These are phyloP conservation scores for Spodoptera littoralis DNA, from an alignment of 2,888 invertebrate genomes.

Conservation along the genomic window DNA sequence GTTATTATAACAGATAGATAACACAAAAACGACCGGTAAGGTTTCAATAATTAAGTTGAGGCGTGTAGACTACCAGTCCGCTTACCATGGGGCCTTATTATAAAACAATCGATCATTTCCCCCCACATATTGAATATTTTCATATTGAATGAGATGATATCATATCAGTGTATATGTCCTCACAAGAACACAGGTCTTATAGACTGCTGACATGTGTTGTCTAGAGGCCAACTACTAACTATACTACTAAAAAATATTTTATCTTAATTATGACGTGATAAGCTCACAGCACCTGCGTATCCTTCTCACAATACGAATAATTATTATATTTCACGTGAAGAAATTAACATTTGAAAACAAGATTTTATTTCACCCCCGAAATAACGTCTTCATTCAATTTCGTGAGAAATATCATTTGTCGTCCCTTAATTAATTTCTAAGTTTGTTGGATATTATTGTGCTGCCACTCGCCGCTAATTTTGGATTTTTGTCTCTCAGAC, in stretches of 20 bases:
- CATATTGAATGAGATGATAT: slow-evolving; percentile 36
- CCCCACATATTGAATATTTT: slow-evolving; percentile 18
- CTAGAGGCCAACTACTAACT: background rate
- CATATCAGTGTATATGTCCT: slow-evolving; percentile 2
- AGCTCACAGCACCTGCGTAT: background rate
- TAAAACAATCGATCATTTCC: slow-evolving; percentile 52
- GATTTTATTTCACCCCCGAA: slow-evolving; percentile 66
- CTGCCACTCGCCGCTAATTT: slow-evolving; percentile 65
- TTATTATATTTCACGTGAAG: slow-evolving; percentile 53
- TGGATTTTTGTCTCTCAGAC: slow-evolving; percentile 57
- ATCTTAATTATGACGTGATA: no score
- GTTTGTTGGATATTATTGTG: slow-evolving; percentile 67
- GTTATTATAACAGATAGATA: slow-evolving; percentile 62
- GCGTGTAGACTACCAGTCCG: slow-evolving; percentile 12
- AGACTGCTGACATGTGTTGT: slow-evolving; percentile 6
- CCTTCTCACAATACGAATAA: slow-evolving; percentile 43
- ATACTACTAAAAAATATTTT: no score
- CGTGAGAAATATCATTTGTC: slow-evolving; percentile 72
- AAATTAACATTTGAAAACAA: slow-evolving; percentile 72
- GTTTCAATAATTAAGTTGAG: slow-evolving; percentile 57
- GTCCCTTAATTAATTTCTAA: slow-evolving; percentile 75
- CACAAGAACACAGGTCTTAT: slow-evolving; percentile 2
- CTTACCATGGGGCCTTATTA: slow-evolving; percentile 44
- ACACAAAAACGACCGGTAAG: slow-evolving; percentile 53
- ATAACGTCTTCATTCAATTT: slow-evolving; percentile 74